Evolutionary conservation across 2,888 invertebrate genomes (phyloP), one percentile per base, ranked within the genome.

Genomic region (Pantelozetes paolii): DNA sequence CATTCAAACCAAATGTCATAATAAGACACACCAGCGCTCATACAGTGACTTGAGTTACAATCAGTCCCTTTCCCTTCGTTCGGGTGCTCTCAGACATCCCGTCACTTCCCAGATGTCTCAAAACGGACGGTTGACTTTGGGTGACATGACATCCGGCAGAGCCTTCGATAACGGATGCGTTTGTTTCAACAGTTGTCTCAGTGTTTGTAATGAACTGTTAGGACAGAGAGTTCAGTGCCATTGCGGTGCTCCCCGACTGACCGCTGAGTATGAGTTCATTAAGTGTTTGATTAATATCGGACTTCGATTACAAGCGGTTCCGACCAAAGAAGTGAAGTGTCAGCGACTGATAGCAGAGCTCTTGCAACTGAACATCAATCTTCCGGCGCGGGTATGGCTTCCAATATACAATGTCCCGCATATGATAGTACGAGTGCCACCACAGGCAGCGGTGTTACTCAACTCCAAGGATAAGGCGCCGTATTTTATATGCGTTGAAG

Each of bases 391-490:
- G 75, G 98, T 99, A 76, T 99, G 98, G 97, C 86, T 99, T 79
- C 99, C 99, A 18, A 86, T 98, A 67, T 90, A 94, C 82, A 89
- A 89, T 78, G 86, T 88, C 79, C 89, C 92, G 71, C 98, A 99
- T 85, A 91, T 94, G 81, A 90, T 99, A 79, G 90, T 99, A 70
- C 87, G 98, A 83, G 94, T 99, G 84, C 97, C 98, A 59, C 94
- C 94, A 75, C 94, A 94, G 81, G 94, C 94, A 78, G 95, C 96
- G 76, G 97, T 97, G 71, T 97, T 99, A 73, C 89, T 99, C 78
- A 99, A 99, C 84, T 97, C 97, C 79, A 99, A 99, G 85, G 95
- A 96, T 83, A 95, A 94, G 87, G 96, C 98, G 70, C 99, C 99
- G 0, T 99, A 95, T 84, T 92, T 99, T 81, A 90, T 99, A 82